Evolutionary conservation across 2,888 invertebrate species (phyloP).

Genomic region (Spilosoma lubricipeda): DNA sequence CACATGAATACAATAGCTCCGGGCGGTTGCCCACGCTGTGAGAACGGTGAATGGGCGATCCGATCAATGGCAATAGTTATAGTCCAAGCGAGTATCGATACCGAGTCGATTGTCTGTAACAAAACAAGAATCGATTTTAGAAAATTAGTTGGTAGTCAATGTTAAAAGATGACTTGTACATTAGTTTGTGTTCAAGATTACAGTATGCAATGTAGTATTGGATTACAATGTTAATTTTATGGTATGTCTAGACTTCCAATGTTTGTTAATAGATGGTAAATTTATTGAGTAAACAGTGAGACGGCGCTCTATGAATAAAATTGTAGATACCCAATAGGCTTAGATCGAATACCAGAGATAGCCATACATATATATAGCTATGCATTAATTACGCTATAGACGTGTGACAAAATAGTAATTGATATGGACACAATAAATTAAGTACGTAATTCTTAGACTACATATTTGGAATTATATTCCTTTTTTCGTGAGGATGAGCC

Average conservation of each 20-base stretch:
- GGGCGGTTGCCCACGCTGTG: constrained; percentile 58
- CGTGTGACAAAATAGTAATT: no score
- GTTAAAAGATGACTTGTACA: constrained; percentile 5
- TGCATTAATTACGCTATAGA: no score
- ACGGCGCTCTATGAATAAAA: background rate
- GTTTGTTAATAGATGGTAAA: constrained; percentile 3
- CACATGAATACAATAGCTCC: constrained; percentile 58
- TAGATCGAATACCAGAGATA: background rate
- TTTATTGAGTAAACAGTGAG: background rate
- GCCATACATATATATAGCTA: no score
- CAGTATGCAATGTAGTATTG: constrained; percentile 3
- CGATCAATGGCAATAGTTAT: constrained; percentile 52
- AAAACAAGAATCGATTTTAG: constrained; percentile 28
- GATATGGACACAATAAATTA: background rate
- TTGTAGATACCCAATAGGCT: constrained; percentile 10
- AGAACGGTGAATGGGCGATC: constrained; percentile 54
- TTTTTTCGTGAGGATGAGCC: background rate
- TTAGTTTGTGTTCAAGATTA: constrained; percentile 6
- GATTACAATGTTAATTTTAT: constrained; percentile 9
- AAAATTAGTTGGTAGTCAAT: constrained; percentile 10
- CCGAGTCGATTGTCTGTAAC: constrained; percentile 34
- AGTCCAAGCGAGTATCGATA: constrained; percentile 22
- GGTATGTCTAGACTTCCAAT: background rate
- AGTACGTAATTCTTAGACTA: background rate
- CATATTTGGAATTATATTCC: background rate